Evolutionary conservation across 2,797 vertebrate genomes (phyloP).

Genomic region (Austrolebias charrua): DNA sequence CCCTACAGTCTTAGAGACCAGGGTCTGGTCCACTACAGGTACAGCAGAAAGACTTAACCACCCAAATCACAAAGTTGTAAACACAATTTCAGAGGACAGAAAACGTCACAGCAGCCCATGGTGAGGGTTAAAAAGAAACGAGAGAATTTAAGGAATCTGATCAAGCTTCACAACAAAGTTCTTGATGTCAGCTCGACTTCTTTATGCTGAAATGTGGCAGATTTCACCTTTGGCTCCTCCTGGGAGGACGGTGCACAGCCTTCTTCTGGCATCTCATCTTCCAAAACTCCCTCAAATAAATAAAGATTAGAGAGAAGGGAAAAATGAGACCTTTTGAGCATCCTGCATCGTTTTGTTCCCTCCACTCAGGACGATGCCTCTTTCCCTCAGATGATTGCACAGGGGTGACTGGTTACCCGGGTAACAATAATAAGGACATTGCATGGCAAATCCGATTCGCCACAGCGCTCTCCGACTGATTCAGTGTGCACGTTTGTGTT

Average conservation of each 20-base stretch:
- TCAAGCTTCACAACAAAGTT: conserved; percentile 13
- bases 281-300: neutral
- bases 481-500: conserved; percentile 32
- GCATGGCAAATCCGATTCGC: conserved; percentile 69
- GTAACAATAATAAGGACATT: conserved; percentile 74
- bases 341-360: conserved; percentile 26
- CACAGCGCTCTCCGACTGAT: conserved; percentile 51
- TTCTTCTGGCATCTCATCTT: conserved; percentile 6
- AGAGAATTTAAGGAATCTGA: conserved; percentile 8
- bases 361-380: conserved; percentile 26
- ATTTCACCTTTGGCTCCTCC: conserved; percentile 6
- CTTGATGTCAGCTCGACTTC: conserved; percentile 20
- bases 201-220: conserved; percentile 15
- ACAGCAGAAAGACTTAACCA: neutral
- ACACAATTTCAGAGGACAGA: conserved; percentile 27
- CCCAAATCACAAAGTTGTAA: conserved; percentile 21
- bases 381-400: conserved; percentile 54
- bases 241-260: conserved; percentile 2
- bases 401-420: conserved; percentile 70
- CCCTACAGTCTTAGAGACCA: too few relatives aligned
- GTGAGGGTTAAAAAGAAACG: neutral
- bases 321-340: neutral
- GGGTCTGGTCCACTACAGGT: too few relatives aligned
- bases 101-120: conserved; percentile 8
- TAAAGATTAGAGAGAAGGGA: neutral